Evolutionary conservation across 2,113 vertebrate species (phyloP).

Genomic region (Tachuris rubrigastra): DNA sequence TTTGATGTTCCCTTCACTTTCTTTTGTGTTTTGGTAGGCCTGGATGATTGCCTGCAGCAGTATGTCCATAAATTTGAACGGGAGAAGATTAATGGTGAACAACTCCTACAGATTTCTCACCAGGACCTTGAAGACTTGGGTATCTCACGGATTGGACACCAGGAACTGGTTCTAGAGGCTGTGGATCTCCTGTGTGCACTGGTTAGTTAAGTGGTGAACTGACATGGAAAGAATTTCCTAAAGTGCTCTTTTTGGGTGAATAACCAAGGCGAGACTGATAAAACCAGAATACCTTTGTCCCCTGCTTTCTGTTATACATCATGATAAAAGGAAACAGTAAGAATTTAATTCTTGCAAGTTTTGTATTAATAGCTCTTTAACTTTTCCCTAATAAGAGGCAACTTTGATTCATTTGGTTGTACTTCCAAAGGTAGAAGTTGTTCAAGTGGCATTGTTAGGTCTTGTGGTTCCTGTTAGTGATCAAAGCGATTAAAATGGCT

Average conservation of each 20-base stretch:
- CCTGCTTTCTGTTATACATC: background rate
- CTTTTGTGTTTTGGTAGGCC: constrained; percentile 73
- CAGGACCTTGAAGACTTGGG: constrained; percentile 97
- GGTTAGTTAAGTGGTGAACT: constrained; percentile 79
- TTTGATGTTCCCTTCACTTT: background rate
- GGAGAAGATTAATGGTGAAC: constrained; percentile 96
- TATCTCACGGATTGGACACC: constrained; percentile 92
- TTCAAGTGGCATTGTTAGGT: background rate
- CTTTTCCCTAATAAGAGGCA: background rate
- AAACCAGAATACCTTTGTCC: background rate
- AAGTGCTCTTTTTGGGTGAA: background rate
- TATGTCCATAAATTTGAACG: constrained; percentile 91
- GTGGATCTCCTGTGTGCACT: constrained; percentile 96
- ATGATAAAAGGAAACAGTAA: background rate
- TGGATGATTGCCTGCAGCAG: constrained; percentile 94
- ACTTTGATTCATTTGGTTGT: background rate
- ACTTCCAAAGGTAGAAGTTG: background rate
- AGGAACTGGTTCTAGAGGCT: constrained; percentile 94
- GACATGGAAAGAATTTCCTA: background rate
- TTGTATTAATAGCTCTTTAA: background rate
- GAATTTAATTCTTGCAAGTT: background rate
- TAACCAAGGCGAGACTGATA: background rate
- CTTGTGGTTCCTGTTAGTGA: background rate
- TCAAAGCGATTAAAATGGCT: background rate
- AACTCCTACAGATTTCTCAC: constrained; percentile 93